Evolutionary conservation across 2,113 vertebrate genomes (phyloP).

Genomic region (Triplophysa rosa): DNA sequence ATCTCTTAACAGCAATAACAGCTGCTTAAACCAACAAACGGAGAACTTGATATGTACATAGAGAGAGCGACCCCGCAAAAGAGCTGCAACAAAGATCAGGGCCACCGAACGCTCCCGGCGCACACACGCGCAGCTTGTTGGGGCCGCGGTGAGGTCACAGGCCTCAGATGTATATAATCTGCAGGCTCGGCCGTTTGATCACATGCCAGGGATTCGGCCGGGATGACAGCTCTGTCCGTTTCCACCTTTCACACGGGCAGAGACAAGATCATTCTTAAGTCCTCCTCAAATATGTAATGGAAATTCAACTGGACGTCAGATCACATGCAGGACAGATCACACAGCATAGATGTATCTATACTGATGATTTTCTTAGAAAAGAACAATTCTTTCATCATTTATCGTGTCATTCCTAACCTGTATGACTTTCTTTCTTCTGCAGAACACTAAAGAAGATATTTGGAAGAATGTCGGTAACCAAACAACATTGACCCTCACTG

Average conservation of each 20-base stretch:
- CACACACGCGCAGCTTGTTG: slow-evolving; percentile 21
- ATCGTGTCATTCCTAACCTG: too few relatives aligned
- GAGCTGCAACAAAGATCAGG: slow-evolving; percentile 31
- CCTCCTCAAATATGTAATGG: not conserved
- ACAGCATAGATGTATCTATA: not conserved
- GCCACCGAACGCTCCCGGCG: slow-evolving; percentile 3
- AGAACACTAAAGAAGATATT: too few relatives aligned
- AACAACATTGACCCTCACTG: too few relatives aligned
- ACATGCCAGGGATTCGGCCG: slow-evolving; percentile 16
- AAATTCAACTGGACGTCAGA: slow-evolving; percentile 25
- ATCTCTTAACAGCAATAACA: slow-evolving; percentile 68
- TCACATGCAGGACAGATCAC: slow-evolving; percentile 32
- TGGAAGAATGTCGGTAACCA: too few relatives aligned
- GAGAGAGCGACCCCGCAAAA: slow-evolving; percentile 30
- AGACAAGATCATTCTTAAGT: slow-evolving; percentile 37
- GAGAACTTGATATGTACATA: slow-evolving; percentile 69
- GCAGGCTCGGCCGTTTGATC: slow-evolving; percentile 38
- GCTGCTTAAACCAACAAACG: slow-evolving; percentile 70
- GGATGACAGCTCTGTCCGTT: slow-evolving; percentile 36
- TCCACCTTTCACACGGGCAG: slow-evolving; percentile 30
- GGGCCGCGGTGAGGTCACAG: slow-evolving; percentile 38
- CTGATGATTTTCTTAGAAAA: too few relatives aligned
- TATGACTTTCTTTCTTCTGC: too few relatives aligned
- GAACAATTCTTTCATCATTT: too few relatives aligned
- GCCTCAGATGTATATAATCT: slow-evolving; percentile 43